Percentiles rank a stretch among this genome's conserved stretches.
phyloP scores from a whole-genome alignment of 1,140 invertebrate species.

The Aphis gossypii region DNA sequence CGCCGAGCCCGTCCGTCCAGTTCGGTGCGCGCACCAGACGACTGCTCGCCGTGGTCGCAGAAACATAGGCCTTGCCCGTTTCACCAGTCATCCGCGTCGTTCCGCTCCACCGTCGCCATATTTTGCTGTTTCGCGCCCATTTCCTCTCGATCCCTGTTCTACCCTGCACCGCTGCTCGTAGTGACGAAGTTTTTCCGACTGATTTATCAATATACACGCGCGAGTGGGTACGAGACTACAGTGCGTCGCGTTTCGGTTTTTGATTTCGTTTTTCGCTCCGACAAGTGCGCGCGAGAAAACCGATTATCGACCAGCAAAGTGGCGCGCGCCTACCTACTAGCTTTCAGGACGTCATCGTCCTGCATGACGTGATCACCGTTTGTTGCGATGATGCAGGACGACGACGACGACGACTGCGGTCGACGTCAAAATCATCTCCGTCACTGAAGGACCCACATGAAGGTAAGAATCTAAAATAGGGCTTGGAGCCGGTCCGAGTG shows the following conservation, averaged over 20 bases:
- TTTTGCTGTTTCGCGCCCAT: not conserved
- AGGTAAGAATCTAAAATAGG: not conserved
- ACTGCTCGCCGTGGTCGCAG: slow-evolving; percentile 21
- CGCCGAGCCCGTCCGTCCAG: slow-evolving; percentile 37
- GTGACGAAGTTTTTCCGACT: not conserved
- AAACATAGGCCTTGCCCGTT: not conserved
- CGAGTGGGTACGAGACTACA: not conserved
- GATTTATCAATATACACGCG: not conserved
- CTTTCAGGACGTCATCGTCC: not conserved
- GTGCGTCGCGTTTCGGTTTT: not conserved
- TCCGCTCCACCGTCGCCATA: not conserved
- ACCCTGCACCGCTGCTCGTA: not conserved
- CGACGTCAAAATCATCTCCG: not conserved
- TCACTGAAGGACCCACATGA: not conserved
- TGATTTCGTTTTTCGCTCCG: not conserved
- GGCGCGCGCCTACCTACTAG: not conserved
- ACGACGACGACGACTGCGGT: not conserved
- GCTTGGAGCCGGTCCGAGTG: not conserved
- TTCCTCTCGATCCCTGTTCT: not conserved
- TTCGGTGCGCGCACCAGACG: slow-evolving; percentile 27
- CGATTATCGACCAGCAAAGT: not conserved
- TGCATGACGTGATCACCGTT: not conserved
- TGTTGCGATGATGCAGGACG: not conserved
- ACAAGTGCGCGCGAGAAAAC: slow-evolving; percentile 6
- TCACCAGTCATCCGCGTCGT: not conserved